phyloP scores from a whole-genome alignment of 1,140 invertebrate genomes.

The Brachionus rubens region DNA sequence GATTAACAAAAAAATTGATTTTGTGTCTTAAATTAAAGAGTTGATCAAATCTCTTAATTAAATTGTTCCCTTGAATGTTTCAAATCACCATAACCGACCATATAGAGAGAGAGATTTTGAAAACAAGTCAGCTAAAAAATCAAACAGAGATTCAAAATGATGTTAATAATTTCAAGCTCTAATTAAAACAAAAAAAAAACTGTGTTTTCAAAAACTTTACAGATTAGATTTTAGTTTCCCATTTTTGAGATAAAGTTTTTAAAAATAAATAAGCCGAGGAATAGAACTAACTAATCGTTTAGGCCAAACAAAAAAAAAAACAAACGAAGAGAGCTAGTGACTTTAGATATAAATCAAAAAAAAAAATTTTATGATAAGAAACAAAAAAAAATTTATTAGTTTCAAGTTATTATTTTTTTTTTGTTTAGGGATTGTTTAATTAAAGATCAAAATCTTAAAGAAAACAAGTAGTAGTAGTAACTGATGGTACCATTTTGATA shows the following conservation, averaged over 20 bases:
- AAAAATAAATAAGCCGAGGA: constrained; percentile 39
- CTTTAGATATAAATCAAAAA: constrained; percentile 39
- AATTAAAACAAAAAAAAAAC: constrained; percentile 27
- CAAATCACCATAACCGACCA: neutral
- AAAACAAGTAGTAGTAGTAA: neutral
- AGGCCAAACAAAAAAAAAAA: neutral
- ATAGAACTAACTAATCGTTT: neutral
- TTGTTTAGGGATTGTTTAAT: constrained; percentile 34
- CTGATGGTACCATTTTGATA: constrained; percentile 20
- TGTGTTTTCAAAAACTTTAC: too few species aligned
- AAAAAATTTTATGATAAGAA: neutral
- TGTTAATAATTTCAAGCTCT: constrained; percentile 44
- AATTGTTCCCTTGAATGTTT: neutral
- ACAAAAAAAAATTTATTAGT: constrained; percentile 21
- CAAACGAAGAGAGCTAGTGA: constrained; percentile 22
- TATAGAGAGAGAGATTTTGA: too few species aligned
- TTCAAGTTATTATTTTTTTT: constrained; percentile 9
- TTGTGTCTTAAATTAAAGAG: too few species aligned
- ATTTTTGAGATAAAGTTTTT: constrained; percentile 35
- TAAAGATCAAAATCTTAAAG: constrained; percentile 38
- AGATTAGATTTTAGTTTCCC: constrained; percentile 36
- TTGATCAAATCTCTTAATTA: neutral
- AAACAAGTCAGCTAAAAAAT: too few species aligned
- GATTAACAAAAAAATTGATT: too few species aligned
- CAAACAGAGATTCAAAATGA: neutral